Evolutionary conservation across 1,140 invertebrate genomes (phyloP).

Genomic region (Calosoma granatense): DNA sequence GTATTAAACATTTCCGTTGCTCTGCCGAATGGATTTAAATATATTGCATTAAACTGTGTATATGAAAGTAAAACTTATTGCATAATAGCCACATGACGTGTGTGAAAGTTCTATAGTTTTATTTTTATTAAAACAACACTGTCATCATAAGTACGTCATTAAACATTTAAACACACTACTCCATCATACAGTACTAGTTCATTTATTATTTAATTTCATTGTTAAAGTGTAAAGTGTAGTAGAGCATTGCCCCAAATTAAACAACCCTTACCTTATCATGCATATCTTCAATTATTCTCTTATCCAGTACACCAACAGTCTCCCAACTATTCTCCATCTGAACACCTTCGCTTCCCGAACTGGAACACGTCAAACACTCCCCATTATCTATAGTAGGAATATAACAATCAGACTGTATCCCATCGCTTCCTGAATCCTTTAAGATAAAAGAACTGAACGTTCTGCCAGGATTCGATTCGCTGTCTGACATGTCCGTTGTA

Average conservation of each 20-base stretch:
- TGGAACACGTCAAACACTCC: conserved; percentile 26
- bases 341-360: conserved; percentile 29
- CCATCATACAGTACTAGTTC: no score
- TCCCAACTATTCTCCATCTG: conserved; percentile 37
- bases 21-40: no score
- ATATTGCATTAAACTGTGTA: no score
- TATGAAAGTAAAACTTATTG: no score
- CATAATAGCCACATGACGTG: no score
- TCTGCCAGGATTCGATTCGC: not conserved
- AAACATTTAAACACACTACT: no score
- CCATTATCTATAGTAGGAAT: conserved; percentile 20
- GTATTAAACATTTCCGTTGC: no score
- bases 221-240: no score
- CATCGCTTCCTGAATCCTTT: conserved; percentile 1
- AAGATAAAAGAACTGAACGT: not conserved
- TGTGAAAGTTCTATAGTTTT: no score
- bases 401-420: conserved; percentile 10
- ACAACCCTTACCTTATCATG: conserved; percentile 39
- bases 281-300: conserved; percentile 39
- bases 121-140: no score
- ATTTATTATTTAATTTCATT: no score
- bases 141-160: no score
- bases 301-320: conserved; percentile 40
- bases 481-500: not conserved
- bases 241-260: not conserved